Percentiles rank a stretch among this genome's conserved stretches.
Conservation (phyloP, 2,888 invertebrate species). For the Tinea pellionella region DNA sequence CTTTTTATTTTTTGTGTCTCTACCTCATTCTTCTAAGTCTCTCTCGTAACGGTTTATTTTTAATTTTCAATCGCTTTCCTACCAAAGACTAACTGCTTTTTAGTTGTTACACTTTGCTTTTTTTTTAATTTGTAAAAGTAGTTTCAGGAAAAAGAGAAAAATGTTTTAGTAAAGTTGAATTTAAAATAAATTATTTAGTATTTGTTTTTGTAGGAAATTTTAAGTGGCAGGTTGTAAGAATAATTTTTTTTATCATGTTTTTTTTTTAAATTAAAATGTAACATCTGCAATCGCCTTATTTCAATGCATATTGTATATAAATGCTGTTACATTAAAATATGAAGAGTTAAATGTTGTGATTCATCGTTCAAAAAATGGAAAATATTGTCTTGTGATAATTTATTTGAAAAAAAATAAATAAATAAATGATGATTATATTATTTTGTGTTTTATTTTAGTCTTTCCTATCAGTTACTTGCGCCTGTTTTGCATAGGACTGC, state of each 20-base stretch:
- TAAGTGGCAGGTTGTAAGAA: too few relatives aligned
- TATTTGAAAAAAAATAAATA: slow-evolving; percentile 62
- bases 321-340: slow-evolving; percentile 54
- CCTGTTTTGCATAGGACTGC: too few relatives aligned
- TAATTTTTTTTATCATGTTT: slow-evolving; percentile 37
- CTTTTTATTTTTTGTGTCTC: slow-evolving; percentile 42
- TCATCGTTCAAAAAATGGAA: slow-evolving; percentile 55
- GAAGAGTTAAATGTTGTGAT: slow-evolving; percentile 61
- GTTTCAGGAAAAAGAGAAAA: too few relatives aligned
- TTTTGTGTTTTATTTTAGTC: slow-evolving; percentile 29
- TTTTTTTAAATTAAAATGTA: slow-evolving; percentile 21
- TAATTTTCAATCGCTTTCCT: background rate
- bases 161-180: too few relatives aligned
- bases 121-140: too few relatives aligned
- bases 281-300: background rate
- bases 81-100: background rate
- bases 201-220: too few relatives aligned
- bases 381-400: slow-evolving; percentile 62
- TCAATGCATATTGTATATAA: slow-evolving; percentile 21
- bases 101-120: background rate
- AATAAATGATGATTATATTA: slow-evolving; percentile 62
- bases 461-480: slow-evolving; percentile 12
- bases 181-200: too few relatives aligned
- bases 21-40: slow-evolving; percentile 59
- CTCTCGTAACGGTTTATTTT: slow-evolving; percentile 23